phyloP scores from a whole-genome alignment of 2,888 invertebrate genomes.

The Scaptomyza parva region DNA sequence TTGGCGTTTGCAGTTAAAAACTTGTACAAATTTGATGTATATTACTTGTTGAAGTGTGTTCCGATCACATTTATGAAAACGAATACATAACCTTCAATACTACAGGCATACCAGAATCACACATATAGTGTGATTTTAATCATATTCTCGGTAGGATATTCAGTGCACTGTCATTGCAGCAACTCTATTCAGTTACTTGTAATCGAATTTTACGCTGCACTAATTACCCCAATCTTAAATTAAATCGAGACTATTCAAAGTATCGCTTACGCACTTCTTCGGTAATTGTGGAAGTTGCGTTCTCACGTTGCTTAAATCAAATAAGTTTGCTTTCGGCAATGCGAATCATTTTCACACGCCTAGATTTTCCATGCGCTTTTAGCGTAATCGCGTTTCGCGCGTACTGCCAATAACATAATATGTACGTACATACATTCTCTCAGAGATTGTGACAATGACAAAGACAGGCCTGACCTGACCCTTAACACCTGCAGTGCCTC shows the following conservation, averaged over 20 bases:
- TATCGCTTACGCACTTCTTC: conserved; percentile 53
- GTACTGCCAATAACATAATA: conserved; percentile 52
- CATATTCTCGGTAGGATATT: not conserved
- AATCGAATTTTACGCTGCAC: conserved; percentile 56
- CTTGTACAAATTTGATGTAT: conserved; percentile 59
- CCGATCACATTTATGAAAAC: conserved; percentile 39
- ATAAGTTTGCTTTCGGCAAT: conserved; percentile 53
- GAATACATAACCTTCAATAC: not conserved
- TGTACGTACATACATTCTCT: conserved; percentile 9
- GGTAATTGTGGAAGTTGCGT: conserved; percentile 43
- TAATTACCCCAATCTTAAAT: conserved; percentile 42
- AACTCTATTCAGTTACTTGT: conserved; percentile 47
- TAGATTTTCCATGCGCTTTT: conserved; percentile 42
- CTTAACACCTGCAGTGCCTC: conserved; percentile 19
- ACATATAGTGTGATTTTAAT: not conserved
- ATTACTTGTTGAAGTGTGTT: conserved; percentile 64
- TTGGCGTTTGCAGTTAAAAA: conserved; percentile 68
- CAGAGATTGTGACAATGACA: conserved; percentile 59
- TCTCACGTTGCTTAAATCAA: conserved; percentile 57
- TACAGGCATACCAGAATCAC: not conserved
- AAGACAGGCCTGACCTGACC: conserved; percentile 38
- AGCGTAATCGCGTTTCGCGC: conserved; percentile 53
- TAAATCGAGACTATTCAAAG: conserved; percentile 6
- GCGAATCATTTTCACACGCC: conserved; percentile 63
- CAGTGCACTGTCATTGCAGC: conserved; percentile 1